Evolutionary conservation across 2,113 vertebrate genomes (phyloP).

Genomic region (Xerus inauris): DNA sequence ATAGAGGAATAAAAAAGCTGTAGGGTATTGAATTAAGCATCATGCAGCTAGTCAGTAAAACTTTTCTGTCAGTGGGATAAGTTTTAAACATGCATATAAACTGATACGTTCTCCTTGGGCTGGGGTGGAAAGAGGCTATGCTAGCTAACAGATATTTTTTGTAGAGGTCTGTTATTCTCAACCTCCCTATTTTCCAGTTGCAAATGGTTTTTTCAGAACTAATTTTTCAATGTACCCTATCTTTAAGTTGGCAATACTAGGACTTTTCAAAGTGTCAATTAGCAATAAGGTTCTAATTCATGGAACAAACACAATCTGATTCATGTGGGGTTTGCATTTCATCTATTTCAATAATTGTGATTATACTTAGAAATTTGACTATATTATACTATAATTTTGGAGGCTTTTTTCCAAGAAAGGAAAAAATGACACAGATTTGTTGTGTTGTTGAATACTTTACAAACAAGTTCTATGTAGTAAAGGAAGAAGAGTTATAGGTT

Average conservation of each 20-base stretch:
- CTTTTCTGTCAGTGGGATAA: not conserved
- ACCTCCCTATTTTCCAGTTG: slow-evolving; percentile 35
- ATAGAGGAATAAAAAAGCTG: slow-evolving; percentile 39
- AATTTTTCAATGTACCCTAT: not conserved
- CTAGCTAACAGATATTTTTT: slow-evolving; percentile 14
- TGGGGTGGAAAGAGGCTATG: not conserved
- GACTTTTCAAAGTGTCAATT: slow-evolving; percentile 47
- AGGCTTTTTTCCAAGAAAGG: not conserved
- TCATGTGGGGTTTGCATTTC: not conserved
- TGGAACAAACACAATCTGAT: slow-evolving; percentile 22
- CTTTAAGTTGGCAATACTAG: slow-evolving; percentile 2
- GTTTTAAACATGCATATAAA: slow-evolving; percentile 51
- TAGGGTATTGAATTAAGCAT: slow-evolving; percentile 21
- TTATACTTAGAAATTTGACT: slow-evolving; percentile 18
- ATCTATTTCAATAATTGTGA: slow-evolving; percentile 46
- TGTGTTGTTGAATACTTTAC: not conserved
- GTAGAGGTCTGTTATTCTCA: not conserved
- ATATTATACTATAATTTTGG: slow-evolving; percentile 50
- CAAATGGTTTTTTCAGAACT: slow-evolving; percentile 40
- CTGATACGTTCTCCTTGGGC: not conserved
- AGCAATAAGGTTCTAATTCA: slow-evolving; percentile 47
- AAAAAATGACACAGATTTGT: not conserved
- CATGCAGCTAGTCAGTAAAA: slow-evolving; percentile 11
- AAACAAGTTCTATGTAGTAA: not conserved
- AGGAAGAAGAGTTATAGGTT: not conserved